Percentiles rank a stretch among this genome's conserved stretches.
These are phyloP conservation scores for Bilobella aurantiaca DNA, from an alignment of 1,140 invertebrate genomes.

Conservation along the genomic window DNA sequence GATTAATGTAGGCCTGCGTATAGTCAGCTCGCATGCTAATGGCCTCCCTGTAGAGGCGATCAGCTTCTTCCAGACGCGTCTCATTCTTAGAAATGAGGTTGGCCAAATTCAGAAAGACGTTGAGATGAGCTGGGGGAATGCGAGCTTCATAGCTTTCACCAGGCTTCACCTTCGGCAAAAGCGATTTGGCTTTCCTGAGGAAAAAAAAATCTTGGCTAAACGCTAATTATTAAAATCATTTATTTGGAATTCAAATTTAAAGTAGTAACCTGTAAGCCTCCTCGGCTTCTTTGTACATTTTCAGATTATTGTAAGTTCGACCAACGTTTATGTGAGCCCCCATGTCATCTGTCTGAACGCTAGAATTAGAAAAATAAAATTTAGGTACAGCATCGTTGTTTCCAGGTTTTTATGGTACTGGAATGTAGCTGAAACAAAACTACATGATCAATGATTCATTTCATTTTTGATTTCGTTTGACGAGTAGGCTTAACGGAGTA, in stretches of 20 bases:
- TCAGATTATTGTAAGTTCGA: constrained; percentile 82
- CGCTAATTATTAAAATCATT: neutral
- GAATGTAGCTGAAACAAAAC: no score
- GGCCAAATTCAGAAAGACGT: constrained; percentile 89
- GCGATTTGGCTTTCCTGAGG: constrained; percentile 58
- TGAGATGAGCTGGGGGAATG: constrained; percentile 90
- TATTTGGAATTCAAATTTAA: neutral
- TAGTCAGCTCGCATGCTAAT: constrained; percentile 96
- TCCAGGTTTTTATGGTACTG: no score
- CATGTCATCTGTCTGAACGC: constrained; percentile 88
- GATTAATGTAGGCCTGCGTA: constrained; percentile 92
- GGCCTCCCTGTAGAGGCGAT: constrained; percentile 82
- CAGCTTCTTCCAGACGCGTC: constrained; percentile 82
- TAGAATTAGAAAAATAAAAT: constrained; percentile 37
- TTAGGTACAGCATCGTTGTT: no score
- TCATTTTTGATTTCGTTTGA: no score
- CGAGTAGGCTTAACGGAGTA: no score
- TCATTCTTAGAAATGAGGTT: constrained; percentile 89
- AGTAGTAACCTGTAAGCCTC: constrained; percentile 68
- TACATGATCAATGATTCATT: no score
- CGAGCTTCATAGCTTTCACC: constrained; percentile 89
- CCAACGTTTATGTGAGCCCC: constrained; percentile 95
- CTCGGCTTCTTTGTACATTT: constrained; percentile 82
- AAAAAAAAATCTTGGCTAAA: neutral
- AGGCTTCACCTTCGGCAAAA: constrained; percentile 79